phyloP scores from a whole-genome alignment of 2,888 invertebrate genomes.

The Lycocerus yunnanus region DNA sequence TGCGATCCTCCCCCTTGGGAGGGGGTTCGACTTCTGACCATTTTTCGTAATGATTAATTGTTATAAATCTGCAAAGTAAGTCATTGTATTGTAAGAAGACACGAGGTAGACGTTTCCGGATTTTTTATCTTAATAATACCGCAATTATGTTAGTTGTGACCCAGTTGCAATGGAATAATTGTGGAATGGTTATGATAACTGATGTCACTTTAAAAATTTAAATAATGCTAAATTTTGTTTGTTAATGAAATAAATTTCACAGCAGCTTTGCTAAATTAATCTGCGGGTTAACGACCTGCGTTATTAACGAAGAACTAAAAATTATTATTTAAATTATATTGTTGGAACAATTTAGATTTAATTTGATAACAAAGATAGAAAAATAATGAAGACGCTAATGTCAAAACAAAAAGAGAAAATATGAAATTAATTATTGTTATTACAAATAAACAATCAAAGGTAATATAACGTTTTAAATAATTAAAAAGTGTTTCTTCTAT shows the following conservation, averaged over 20 bases:
- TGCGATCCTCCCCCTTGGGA: conserved; percentile 58
- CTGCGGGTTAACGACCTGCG: not conserved
- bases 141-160: conserved; percentile 1
- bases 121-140: not conserved
- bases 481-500: not conserved
- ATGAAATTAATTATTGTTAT: not conserved
- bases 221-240: not conserved
- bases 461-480: not conserved
- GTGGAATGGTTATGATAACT: not conserved
- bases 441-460: not conserved
- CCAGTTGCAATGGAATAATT: not conserved
- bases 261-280: not conserved
- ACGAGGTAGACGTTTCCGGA: not conserved
- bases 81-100: not conserved
- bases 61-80: conserved; percentile 16
- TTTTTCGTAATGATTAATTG: conserved; percentile 22
- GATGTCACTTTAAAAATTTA: not conserved
- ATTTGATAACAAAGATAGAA: not conserved
- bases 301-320: not conserved
- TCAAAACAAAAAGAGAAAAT: not conserved
- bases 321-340: not conserved
- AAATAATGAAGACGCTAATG: not conserved
- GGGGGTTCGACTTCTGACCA: conserved; percentile 46
- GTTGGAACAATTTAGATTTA: not conserved
- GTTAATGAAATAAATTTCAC: not conserved